Base-by-base conservation (phyloP, 2,797 vertebrate species). In the Chanos chanos region DNA sequence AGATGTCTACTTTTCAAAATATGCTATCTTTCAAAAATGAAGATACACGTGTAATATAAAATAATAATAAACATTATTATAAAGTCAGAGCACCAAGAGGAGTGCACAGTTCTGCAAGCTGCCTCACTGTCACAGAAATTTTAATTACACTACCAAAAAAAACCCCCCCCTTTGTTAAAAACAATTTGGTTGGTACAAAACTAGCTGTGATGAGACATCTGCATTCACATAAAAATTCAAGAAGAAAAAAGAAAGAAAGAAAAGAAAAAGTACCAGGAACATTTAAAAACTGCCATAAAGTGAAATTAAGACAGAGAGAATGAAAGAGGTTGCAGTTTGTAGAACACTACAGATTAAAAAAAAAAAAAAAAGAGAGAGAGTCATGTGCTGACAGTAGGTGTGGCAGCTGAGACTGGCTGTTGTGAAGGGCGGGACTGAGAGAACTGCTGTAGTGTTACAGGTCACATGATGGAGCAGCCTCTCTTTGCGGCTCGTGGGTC, bases 381-480 rank as follows among this genome's bases (percentile, higher is more conserved):
- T 70, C 90, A 75, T 84, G 81, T 82, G 70, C 82, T 86, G 86
- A 84, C 80, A 85, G 81, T 83, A 73, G 71, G 80, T 77, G 79
- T 83, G 84, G 84, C 83, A 85, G 83, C 77, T 62, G 72, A 52
- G 48, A 77, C 49, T 68, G 69, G 70, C 63, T 78, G 75, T 70
- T 75, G 68, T 64, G 64, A 66, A 67, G 73, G 83, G 56, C 66
- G 43, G 45, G 22, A 53, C 19, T 39, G 50, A 15, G 79, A 65
- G 61, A 72, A 54, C 55, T 44, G 28, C 58, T 40, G 60, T 54
- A 41, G 69, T 24, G 56, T 68, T 18, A 60, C n/a, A 69, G 27
- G 63, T 94, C 76, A 96, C 94, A 95, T 97, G 73, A 95, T 76
- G 62, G 72, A 67, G 72, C 94, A 97, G 77, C 71, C 81, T 76